A percentile compares a stretch with the other conserved stretches of the same genome.
phyloP scores from a whole-genome alignment of 2,888 invertebrate species.

The Seira ritae region DNA sequence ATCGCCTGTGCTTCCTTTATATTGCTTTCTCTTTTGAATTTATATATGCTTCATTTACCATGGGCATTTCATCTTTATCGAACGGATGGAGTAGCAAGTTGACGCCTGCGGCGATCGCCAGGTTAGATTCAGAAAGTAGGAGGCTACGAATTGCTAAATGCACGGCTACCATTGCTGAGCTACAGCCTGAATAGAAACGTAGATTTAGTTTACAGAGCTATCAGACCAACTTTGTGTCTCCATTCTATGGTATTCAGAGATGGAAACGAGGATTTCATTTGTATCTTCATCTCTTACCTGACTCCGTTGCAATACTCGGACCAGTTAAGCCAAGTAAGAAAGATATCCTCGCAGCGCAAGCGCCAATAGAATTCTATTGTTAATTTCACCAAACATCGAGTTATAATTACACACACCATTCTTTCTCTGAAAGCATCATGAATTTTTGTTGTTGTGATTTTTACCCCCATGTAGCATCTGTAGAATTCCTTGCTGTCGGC shows the following conservation, averaged over 20 bases:
- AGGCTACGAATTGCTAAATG: constrained; percentile 44
- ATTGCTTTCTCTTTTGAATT: no score
- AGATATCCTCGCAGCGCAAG: constrained; percentile 41
- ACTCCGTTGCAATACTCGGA: constrained; percentile 51
- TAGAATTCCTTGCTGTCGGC: constrained; percentile 24
- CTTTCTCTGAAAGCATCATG: background rate
- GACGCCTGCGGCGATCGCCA: constrained; percentile 47
- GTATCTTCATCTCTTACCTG: no score
- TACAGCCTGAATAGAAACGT: constrained; percentile 35
- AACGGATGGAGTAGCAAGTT: constrained; percentile 48
- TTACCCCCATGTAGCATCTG: constrained; percentile 48
- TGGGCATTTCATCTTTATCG: constrained; percentile 31
- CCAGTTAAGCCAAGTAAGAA: constrained; percentile 42
- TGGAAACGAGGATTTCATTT: no score
- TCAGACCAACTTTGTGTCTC: no score
- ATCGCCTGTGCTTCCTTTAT: no score
- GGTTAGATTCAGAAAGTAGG: constrained; percentile 10
- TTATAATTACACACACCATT: background rate
- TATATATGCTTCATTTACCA: no score
- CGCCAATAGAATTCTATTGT: constrained; percentile 41
- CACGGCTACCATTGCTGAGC: constrained; percentile 48
- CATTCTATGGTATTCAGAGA: no score
- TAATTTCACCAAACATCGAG: no score
- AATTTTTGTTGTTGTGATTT: background rate
- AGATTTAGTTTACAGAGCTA: background rate